Base-by-base conservation (phyloP, 2,888 invertebrate species). In the Drosophila colorata region DNA sequence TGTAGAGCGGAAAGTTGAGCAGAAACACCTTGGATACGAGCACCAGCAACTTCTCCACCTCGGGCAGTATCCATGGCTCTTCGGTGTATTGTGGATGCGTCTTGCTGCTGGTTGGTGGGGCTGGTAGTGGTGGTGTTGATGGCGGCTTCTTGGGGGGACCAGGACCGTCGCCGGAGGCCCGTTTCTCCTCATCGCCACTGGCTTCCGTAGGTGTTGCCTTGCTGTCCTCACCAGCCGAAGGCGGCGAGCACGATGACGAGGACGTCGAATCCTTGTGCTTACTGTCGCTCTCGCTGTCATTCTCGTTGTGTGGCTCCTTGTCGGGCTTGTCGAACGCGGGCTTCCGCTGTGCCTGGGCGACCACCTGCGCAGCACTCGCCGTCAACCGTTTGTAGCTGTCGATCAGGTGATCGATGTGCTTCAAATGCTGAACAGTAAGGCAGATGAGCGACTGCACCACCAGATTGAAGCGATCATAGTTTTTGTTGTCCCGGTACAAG, bases 401-500 rank as follows among this genome's bases (percentile, higher is more conserved):
- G 55, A 94, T 92, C 64, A 95, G 93, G 90, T 94, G 94, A 90
- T 94, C 94, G 7, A 96, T 94, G 88, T 95, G 94, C 92, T 96
- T 96, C 51, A 98, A 93, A 91, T 97, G 96, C 91, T 96, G 95
- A 65, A 98, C 95, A 49, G 96, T 95, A 80, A 97, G 94, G 87
- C 96, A 95, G 68, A 98, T 95, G 82, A 98, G 95, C 74, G 97
- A 96, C 92, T 98, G 98, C 38, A 97, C 96, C 83, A 98, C 94
- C 89, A 96, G 94, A 92, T 97, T 97, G 92, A 98, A 97, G 80
- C 97, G 94, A 91, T 98, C 98, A 93, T 97, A 96, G 93, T 98
- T 98, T 92, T 97, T 97, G 63, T 95, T 95, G 93, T 98, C 98
- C 84, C 98, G 95, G 92, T 97, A 98, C 93, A 97, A 96, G 93